Conservation (phyloP, 1,140 invertebrate species). For the Hyles vespertilio region DNA sequence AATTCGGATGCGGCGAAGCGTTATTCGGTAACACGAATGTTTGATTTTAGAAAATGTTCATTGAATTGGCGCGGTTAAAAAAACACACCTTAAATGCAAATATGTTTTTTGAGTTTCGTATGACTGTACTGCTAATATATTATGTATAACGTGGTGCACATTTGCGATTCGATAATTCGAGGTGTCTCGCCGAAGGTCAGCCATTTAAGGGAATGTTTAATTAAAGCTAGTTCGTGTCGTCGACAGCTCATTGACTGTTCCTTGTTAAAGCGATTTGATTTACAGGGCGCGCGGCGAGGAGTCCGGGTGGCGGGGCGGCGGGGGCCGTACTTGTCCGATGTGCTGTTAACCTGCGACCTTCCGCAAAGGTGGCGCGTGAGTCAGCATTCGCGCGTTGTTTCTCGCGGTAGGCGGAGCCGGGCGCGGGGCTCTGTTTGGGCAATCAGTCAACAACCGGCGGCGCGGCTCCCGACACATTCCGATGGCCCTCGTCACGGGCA, state of each 20-base stretch:
- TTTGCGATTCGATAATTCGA: slow-evolving; percentile 42
- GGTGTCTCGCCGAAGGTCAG: slow-evolving; percentile 38
- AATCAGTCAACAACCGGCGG: slow-evolving; percentile 45
- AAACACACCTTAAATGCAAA: neutral
- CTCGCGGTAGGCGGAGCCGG: slow-evolving; percentile 26
- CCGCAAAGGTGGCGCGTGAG: slow-evolving; percentile 46
- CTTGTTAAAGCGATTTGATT: slow-evolving; percentile 48
- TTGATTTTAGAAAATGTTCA: neutral
- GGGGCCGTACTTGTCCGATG: slow-evolving; percentile 30
- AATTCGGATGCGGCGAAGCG: neutral
- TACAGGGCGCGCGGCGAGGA: slow-evolving; percentile 28
- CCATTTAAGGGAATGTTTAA: slow-evolving; percentile 47
- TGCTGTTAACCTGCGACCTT: slow-evolving; percentile 51
- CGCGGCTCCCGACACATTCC: slow-evolving; percentile 45
- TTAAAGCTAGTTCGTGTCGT: slow-evolving; percentile 39
- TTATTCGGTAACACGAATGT: neutral
- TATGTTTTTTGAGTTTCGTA: neutral
- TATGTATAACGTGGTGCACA: slow-evolving; percentile 20
- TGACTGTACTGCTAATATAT: neutral
- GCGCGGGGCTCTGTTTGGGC: slow-evolving; percentile 37
- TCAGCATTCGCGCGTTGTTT: slow-evolving; percentile 41
- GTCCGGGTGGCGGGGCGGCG: slow-evolving; percentile 17
- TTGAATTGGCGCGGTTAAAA: slow-evolving; percentile 6
- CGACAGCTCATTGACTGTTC: slow-evolving; percentile 29
- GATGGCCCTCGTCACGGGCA: slow-evolving; percentile 40